Evolutionary conservation across 37 sponge, comb jelly and placozoan genomes (phyloP).

Genomic region (Mnemiopsis leidyi): DNA sequence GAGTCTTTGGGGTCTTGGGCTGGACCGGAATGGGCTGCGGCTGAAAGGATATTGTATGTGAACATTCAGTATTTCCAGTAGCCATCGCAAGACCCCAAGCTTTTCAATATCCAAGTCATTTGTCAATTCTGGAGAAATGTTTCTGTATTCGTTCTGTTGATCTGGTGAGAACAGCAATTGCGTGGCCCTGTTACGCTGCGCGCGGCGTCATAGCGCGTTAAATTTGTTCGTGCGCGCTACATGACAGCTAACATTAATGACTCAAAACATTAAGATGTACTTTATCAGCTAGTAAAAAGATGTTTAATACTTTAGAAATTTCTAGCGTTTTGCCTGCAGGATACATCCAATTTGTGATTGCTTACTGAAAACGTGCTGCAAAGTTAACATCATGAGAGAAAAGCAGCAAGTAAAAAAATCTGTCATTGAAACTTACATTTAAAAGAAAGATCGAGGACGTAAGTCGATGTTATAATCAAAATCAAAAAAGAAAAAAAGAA

Average conservation of each 20-base stretch:
- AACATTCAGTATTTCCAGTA: too few species aligned
- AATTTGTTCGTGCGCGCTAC: background rate
- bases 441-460: background rate
- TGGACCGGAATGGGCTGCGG: constrained; percentile 15
- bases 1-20: constrained; percentile 28
- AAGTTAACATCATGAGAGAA: background rate
- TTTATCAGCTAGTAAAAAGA: background rate
- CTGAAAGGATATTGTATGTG: background rate
- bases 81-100: too few species aligned
- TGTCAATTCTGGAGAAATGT: background rate
- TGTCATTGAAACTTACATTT: background rate
- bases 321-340: background rate
- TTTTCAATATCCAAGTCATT: too few species aligned
- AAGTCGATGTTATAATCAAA: background rate
- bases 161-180: background rate
- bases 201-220: too few species aligned
- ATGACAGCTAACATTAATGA: background rate
- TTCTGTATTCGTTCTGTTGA: background rate
- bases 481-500: background rate
- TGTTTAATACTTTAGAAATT: background rate
- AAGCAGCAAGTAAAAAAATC: background rate
- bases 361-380: background rate
- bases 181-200: background rate
- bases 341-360: background rate
- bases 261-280: background rate